These are phyloP conservation scores for Micropterix aruncella DNA, from an alignment of 2,888 invertebrate species.

Conservation along the genomic window DNA sequence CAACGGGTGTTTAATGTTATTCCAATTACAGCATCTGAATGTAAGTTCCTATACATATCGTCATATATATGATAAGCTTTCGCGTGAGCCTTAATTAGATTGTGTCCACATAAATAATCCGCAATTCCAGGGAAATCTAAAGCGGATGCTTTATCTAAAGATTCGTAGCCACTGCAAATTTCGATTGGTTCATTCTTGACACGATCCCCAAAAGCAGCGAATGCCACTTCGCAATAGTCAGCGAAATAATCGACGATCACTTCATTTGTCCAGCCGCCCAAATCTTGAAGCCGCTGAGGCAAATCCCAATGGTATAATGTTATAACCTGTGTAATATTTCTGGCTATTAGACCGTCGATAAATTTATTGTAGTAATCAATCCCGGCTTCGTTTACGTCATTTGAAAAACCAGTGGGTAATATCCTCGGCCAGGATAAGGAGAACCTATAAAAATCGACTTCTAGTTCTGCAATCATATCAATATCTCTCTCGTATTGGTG, in stretches of 20 bases:
- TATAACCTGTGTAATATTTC: slow-evolving; percentile 34
- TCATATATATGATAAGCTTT: slow-evolving; percentile 34
- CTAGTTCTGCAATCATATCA: slow-evolving; percentile 16
- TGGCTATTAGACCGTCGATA: slow-evolving; percentile 32
- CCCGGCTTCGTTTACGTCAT: slow-evolving; percentile 42
- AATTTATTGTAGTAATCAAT: slow-evolving; percentile 51
- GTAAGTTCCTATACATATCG: slow-evolving; percentile 16
- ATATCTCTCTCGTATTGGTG: slow-evolving; percentile 31
- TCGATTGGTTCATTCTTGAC: slow-evolving; percentile 33
- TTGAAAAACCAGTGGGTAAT: slow-evolving; percentile 40
- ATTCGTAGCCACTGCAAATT: slow-evolving; percentile 19
- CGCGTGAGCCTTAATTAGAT: slow-evolving; percentile 38
- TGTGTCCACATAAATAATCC: slow-evolving; percentile 34
- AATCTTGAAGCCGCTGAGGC: slow-evolving; percentile 25
- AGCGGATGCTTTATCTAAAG: slow-evolving; percentile 25
- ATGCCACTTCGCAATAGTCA: slow-evolving; percentile 27
- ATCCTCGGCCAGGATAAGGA: slow-evolving; percentile 39
- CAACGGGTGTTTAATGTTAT: neutral
- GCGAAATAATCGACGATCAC: slow-evolving; percentile 29
- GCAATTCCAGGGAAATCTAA: slow-evolving; percentile 22
- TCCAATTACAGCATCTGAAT: neutral
- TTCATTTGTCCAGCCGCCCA: slow-evolving; percentile 38
- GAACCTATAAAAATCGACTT: slow-evolving; percentile 25
- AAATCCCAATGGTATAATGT: slow-evolving; percentile 39
- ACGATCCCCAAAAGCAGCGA: slow-evolving; percentile 20